Conservation (phyloP, 2,113 vertebrate genomes). For the Puffinus mauretanicus region DNA sequence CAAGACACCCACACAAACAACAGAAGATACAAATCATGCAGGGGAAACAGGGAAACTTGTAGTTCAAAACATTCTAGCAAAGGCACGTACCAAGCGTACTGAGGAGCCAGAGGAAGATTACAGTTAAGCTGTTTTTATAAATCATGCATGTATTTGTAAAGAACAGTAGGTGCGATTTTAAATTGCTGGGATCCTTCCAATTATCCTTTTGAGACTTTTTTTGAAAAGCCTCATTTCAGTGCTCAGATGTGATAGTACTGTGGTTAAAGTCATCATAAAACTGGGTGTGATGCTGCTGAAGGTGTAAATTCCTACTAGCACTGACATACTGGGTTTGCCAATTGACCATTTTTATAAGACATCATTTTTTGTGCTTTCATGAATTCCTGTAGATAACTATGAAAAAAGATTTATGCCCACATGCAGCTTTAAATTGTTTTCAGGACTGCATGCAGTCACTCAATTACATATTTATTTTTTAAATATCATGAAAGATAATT, state of each 20-base stretch:
- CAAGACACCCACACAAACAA: constrained; percentile 17
- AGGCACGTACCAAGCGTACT: neutral
- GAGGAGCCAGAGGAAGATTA: neutral
- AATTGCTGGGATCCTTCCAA: neutral
- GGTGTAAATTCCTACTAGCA: neutral
- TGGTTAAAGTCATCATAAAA: neutral
- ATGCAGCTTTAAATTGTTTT: neutral
- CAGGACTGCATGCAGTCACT: neutral
- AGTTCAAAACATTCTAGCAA: neutral
- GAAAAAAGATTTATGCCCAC: neutral
- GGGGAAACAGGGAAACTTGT: neutral
- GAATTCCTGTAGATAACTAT: neutral
- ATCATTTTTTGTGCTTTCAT: neutral
- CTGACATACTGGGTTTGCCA: neutral
- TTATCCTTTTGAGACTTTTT: neutral
- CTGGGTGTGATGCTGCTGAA: neutral
- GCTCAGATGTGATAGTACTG: neutral
- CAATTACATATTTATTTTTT: neutral
- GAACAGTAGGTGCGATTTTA: neutral
- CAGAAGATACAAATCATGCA: neutral
- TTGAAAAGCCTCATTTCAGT: neutral
- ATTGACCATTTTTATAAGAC: neutral
- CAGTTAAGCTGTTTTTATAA: neutral
- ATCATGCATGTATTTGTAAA: neutral
- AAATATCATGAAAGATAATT: neutral